These are phyloP conservation scores for Dendrocincla tyrannina DNA, from an alignment of 2,797 vertebrate genomes.

Conservation along the genomic window DNA sequence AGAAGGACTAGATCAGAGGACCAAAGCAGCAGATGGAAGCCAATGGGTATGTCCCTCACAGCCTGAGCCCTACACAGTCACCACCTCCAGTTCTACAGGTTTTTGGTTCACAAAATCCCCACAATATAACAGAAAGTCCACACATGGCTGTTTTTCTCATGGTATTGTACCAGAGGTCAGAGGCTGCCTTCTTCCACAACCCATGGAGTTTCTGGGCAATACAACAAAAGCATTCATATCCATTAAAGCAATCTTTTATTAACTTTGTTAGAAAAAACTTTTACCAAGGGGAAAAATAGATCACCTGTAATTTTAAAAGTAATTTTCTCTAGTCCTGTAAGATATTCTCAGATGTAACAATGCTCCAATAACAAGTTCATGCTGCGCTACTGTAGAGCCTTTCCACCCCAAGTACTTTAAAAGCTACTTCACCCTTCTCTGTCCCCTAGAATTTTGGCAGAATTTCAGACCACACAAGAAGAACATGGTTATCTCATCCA, in stretches of 20 bases:
- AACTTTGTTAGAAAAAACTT: not conserved
- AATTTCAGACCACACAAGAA: not conserved
- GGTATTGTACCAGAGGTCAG: no score
- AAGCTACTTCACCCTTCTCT: not conserved
- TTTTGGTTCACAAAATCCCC: no score
- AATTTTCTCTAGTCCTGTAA: not conserved
- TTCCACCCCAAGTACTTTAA: not conserved
- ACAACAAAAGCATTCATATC: not conserved
- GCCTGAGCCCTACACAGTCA: no score
- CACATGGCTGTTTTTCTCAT: no score
- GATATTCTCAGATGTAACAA: not conserved
- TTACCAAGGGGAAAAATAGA: not conserved
- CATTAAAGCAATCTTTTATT: not conserved
- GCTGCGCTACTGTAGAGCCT: not conserved
- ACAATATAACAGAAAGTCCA: no score
- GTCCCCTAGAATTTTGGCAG: not conserved
- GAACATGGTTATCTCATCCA: not conserved
- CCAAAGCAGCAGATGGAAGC: no score
- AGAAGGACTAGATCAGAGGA: no score
- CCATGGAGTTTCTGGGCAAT: not conserved
- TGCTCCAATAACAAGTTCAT: not conserved
- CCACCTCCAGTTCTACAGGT: no score
- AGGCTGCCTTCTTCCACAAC: not conserved
- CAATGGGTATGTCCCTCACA: no score
- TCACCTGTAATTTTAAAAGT: not conserved